Conservation (phyloP, 1,140 invertebrate species). For the Drosophila simulans region DNA sequence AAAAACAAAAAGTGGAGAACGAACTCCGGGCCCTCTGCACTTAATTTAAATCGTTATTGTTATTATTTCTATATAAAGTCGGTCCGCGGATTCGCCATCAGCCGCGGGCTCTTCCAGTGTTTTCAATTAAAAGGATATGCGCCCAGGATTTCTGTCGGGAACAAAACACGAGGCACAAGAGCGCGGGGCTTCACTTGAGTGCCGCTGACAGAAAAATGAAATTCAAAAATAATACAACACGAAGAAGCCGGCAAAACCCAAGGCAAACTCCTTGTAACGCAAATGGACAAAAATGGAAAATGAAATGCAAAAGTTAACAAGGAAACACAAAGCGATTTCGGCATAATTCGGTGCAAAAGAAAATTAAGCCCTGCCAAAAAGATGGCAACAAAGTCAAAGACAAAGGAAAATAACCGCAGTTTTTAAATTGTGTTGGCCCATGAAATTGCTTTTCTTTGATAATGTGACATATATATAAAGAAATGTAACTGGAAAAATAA, state of each 20-base stretch:
- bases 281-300: slow-evolving; percentile 30
- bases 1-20: slow-evolving; percentile 1
- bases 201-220: slow-evolving; percentile 68
- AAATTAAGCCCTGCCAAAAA: slow-evolving; percentile 26
- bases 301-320: slow-evolving; percentile 36
- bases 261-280: slow-evolving; percentile 18
- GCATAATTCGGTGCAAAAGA: slow-evolving; percentile 24
- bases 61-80: slow-evolving; percentile 79
- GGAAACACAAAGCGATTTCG: slow-evolving; percentile 26
- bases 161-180: slow-evolving; percentile 1
- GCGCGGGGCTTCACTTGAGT: slow-evolving; percentile 30
- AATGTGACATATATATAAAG: not conserved
- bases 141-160: slow-evolving; percentile 49
- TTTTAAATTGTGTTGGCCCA: slow-evolving; percentile 24
- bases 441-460: slow-evolving; percentile 18
- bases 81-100: slow-evolving; percentile 16
- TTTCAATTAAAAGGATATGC: slow-evolving; percentile 80
- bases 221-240: slow-evolving; percentile 13
- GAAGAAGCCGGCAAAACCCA: slow-evolving; percentile 8
- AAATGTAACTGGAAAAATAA: not conserved
- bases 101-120: slow-evolving; percentile 39
- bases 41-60: slow-evolving; percentile 82
- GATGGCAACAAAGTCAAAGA: slow-evolving; percentile 23
- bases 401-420: slow-evolving; percentile 19
- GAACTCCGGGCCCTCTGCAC: slow-evolving; percentile 57